A percentile compares a stretch with the other conserved stretches of the same genome.
Evolutionary conservation across 2,888 invertebrate species (phyloP).

Genomic region (Polyommatus icarus): DNA sequence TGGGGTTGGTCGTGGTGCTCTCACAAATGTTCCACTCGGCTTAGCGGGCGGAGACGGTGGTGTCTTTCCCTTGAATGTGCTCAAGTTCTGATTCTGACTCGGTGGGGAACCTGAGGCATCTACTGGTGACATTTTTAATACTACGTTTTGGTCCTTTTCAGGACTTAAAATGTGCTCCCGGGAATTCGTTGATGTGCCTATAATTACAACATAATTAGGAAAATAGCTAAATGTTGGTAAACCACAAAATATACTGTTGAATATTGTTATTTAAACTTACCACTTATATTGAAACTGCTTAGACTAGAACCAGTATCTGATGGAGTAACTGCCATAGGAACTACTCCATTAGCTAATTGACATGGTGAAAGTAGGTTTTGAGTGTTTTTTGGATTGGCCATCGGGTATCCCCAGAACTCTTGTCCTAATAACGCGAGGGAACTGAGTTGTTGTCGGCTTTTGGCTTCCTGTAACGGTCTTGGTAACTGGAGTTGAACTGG

Average conservation of each 20-base stretch:
- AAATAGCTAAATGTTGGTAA: neutral
- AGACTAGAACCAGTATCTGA: constrained; percentile 87
- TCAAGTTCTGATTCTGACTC: constrained; percentile 76
- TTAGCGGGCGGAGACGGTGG: constrained; percentile 78
- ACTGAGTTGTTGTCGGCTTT: constrained; percentile 93
- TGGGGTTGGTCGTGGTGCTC: constrained; percentile 88
- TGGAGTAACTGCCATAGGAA: constrained; percentile 78
- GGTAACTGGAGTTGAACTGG: constrained; percentile 94
- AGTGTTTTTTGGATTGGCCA: constrained; percentile 85
- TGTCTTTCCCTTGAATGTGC: constrained; percentile 84
- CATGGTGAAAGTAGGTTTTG: constrained; percentile 65
- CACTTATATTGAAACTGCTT: constrained; percentile 85
- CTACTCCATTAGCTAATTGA: constrained; percentile 62
- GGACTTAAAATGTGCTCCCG: constrained; percentile 65
- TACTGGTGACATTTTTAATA: constrained; percentile 88
- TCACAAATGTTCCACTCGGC: constrained; percentile 72
- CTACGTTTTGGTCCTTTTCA: constrained; percentile 82
- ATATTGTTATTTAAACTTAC: constrained; percentile 48
- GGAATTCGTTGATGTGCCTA: constrained; percentile 68
- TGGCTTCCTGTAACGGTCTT: constrained; percentile 91
- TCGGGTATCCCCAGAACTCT: constrained; percentile 91
- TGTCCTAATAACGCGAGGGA: constrained; percentile 94
- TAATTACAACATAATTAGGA: constrained; percentile 37
- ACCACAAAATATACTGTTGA: neutral
- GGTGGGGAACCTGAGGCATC: constrained; percentile 75